Percentiles rank a stretch among this genome's conserved stretches.
Conservation (phyloP, 2,113 vertebrate genomes). For the Mesocricetus auratus region DNA sequence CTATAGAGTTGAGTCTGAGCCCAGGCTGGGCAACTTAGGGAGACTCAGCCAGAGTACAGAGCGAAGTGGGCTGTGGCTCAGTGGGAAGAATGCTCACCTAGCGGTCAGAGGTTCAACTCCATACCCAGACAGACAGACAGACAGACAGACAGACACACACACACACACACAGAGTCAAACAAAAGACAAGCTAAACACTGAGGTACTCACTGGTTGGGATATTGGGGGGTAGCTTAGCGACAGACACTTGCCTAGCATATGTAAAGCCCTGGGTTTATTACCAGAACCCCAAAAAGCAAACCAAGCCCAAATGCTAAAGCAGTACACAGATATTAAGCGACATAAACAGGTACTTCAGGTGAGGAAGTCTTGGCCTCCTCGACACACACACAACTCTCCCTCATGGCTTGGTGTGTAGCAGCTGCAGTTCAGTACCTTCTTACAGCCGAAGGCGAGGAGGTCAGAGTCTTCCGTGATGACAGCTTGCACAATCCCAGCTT, state of each 20-base stretch:
- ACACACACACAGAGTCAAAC: not conserved
- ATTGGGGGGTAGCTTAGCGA: not conserved
- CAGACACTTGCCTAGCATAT: not conserved
- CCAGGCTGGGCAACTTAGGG: not conserved
- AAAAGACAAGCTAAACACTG: not conserved
- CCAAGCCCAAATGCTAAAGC: not conserved
- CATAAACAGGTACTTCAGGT: not conserved
- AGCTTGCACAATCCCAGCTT: constrained; percentile 93
- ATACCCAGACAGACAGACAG: not conserved
- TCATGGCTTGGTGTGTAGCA: too few species aligned
- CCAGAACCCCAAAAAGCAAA: not conserved
- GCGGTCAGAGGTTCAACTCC: not conserved
- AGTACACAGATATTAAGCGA: not conserved
- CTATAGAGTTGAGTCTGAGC: not conserved
- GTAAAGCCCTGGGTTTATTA: not conserved
- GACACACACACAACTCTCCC: too few species aligned
- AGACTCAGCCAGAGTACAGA: not conserved
- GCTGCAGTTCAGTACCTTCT: constrained; percentile 89
- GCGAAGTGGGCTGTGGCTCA: not conserved
- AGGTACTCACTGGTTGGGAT: too few species aligned
- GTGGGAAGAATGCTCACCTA: not conserved
- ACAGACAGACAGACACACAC: not conserved
- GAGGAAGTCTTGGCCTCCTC: not conserved
- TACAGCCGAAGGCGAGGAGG: constrained; percentile 97
- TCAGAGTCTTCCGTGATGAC: constrained; percentile 98